Evolutionary conservation across 2,797 vertebrate genomes (phyloP), one percentile per base, ranked within the genome.

Genomic region (Sternotherus odoratus): DNA sequence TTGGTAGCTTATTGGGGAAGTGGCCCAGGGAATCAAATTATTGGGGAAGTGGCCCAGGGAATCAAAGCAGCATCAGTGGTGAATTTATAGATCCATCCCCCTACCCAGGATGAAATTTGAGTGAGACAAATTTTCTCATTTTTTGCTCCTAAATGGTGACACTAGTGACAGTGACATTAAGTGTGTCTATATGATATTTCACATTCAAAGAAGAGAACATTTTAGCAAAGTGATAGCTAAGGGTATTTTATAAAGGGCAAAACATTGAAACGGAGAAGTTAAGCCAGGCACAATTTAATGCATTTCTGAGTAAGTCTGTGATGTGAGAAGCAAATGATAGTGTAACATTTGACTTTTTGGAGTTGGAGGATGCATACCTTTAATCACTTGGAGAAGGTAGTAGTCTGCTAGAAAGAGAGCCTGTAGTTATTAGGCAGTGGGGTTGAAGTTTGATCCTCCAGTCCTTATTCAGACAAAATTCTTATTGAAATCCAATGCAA

Each of bases 341-440:
- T 82, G 69, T 85, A 95, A 91, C 12, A 57, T 88, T 95, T 95
- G 91, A 94, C 91, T 95, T 89, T 33, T 30, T 86, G 92, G 96
- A 95, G 94, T 95, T 95, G 92, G 82, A 92, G 83, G 79, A 89
- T 93, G 92, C 96, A 96, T 94, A 95, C 92, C 93, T 96, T 97
- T 97, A 97, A 96, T 96, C 96, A 96, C 95, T 89, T 94, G 91
- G 95, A 96, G 95, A 94, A 95, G 86, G 91, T 95, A 92, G 80
- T 93, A 87, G 87, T 89, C 95, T 94, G 90, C 39, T n/a, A 15
- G 8, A 66, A n/a, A 66, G 92, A 90, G 83, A 94, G 8, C 75
- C 12, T 43, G 17, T 48, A 92, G 51, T 93, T 93, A 66, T 95
- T 95, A 56, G 54, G 83, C 95, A 87, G 79, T 60, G 57, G 63